Evolutionary conservation across 2,797 vertebrate species (phyloP).

Genomic region (Spinibarbus caldwelli): DNA sequence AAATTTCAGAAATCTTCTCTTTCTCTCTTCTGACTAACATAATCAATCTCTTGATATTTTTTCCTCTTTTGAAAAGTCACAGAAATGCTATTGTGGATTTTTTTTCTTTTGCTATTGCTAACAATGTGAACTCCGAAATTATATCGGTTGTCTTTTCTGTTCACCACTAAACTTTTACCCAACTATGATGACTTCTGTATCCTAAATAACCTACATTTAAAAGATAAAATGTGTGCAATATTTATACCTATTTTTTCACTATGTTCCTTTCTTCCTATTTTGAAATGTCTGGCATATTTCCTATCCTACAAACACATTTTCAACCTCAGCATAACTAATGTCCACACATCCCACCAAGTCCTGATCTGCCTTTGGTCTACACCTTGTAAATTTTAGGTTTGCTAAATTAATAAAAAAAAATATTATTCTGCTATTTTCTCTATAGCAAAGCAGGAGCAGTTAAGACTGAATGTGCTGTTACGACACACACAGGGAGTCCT

Average conservation of each 20-base stretch:
- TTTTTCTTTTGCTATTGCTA: background rate
- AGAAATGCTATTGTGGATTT: no score
- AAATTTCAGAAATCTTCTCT: background rate
- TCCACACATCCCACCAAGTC: background rate
- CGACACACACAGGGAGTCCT: conserved; percentile 23
- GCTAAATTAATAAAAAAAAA: background rate
- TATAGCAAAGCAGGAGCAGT: background rate
- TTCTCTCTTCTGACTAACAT: background rate
- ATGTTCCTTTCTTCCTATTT: background rate
- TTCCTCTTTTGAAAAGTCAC: background rate
- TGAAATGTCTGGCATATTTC: background rate
- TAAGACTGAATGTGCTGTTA: conserved; percentile 1
- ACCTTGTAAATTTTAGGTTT: background rate
- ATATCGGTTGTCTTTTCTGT: no score
- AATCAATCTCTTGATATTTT: background rate
- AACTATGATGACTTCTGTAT: background rate
- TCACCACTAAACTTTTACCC: background rate
- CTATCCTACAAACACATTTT: background rate
- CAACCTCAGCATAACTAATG: background rate
- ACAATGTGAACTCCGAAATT: background rate
- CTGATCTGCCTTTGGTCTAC: background rate
- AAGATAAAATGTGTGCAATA: background rate
- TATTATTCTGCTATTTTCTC: no score
- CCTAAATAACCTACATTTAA: background rate
- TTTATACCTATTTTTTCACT: background rate